Percentiles rank a stretch among this genome's conserved stretches.
Conservation (phyloP, 2,888 invertebrate species). For the Pristionchus exspectatus region DNA sequence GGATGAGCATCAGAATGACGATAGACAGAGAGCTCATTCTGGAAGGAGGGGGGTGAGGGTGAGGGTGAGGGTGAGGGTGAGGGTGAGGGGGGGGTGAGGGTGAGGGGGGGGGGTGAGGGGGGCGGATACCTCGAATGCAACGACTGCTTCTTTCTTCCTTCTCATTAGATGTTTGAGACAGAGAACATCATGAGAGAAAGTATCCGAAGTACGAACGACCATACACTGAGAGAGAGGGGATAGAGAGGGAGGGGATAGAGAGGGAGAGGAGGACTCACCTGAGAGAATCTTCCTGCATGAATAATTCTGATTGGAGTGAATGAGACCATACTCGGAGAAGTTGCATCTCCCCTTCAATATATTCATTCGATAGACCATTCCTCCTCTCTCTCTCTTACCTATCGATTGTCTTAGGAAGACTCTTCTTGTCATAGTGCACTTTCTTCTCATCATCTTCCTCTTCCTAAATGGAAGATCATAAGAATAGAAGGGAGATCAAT, state of each 20-base stretch:
- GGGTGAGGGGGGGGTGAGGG: background rate
- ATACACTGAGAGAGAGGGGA: background rate
- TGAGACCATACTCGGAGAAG: background rate
- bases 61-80: too few relatives aligned
- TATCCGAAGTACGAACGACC: slow-evolving; percentile 14
- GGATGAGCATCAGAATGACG: slow-evolving; percentile 4
- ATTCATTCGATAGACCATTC: background rate
- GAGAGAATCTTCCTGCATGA: slow-evolving; percentile 11
- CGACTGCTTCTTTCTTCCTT: slow-evolving; percentile 11
- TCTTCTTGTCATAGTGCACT: slow-evolving; percentile 20
- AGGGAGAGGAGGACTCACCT: background rate
- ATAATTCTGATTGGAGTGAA: background rate
- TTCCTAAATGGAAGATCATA: background rate
- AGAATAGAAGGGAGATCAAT: background rate
- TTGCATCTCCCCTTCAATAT: background rate
- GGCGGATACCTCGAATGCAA: slow-evolving; percentile 35
- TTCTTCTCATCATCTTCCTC: slow-evolving; percentile 24
- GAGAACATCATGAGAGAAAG: slow-evolving; percentile 20
- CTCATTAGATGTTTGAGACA: slow-evolving; percentile 30
- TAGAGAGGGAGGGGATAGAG: background rate
- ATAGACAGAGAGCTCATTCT: slow-evolving; percentile 31
- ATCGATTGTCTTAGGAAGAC: slow-evolving; percentile 19
- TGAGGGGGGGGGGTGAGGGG: background rate
- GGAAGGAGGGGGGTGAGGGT: background rate
- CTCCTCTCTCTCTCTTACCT: background rate